Percentiles rank a stretch among this genome's conserved stretches.
These are phyloP conservation scores for Drosophila miranda DNA, from an alignment of 1,140 invertebrate species.

Conservation along the genomic window DNA sequence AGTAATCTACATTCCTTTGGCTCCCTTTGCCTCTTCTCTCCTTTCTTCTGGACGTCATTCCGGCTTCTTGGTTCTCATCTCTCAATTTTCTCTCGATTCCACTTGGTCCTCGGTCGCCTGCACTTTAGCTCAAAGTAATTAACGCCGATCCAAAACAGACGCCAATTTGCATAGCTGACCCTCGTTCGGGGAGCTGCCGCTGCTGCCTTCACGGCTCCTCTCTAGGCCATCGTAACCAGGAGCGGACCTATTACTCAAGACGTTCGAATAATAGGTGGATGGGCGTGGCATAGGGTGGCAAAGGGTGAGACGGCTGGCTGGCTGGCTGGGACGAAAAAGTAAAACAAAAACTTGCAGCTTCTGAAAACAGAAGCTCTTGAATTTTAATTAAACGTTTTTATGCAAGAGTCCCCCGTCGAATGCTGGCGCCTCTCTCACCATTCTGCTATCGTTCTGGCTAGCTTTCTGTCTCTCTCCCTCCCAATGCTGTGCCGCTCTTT, in stretches of 20 bases:
- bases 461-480: too few relatives aligned
- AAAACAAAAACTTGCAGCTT: conserved; percentile 65
- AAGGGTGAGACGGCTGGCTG: neutral
- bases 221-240: conserved; percentile 6
- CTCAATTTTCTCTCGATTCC: conserved; percentile 37
- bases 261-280: conserved; percentile 24
- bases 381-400: conserved; percentile 80
- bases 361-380: conserved; percentile 76
- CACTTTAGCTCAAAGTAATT: conserved; percentile 78
- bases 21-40: neutral
- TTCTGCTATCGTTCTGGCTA: too few relatives aligned
- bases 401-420: conserved; percentile 60
- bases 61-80: neutral
- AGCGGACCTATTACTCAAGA: conserved; percentile 62
- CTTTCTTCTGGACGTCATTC: conserved; percentile 15
- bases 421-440: conserved; percentile 8
- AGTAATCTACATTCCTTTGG: conserved; percentile 1
- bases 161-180: conserved; percentile 76
- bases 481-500: conserved; percentile 22
- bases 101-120: conserved; percentile 49
- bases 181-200: conserved; percentile 18
- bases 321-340: conserved; percentile 4
- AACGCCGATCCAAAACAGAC: conserved; percentile 79
- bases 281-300: neutral
- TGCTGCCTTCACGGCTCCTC: neutral